Percentiles rank a stretch among this genome's conserved stretches.
Evolutionary conservation across 2,888 invertebrate species (phyloP).

Genomic region (Drosophila limbata): DNA sequence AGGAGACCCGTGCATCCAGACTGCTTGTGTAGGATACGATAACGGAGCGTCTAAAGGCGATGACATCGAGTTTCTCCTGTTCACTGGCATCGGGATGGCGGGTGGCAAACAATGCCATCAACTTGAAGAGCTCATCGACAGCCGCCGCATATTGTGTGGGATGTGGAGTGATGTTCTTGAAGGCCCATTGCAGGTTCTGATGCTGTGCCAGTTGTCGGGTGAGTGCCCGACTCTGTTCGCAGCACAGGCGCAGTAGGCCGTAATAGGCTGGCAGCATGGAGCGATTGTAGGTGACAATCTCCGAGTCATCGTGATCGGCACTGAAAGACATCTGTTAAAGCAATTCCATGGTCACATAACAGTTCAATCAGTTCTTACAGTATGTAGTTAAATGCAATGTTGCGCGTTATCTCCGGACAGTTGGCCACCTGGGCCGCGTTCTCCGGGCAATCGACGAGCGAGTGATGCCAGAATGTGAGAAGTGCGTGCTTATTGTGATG

Average conservation of each 20-base stretch:
- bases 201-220: slow-evolving; percentile 95
- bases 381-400: slow-evolving; percentile 98
- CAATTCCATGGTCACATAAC: slow-evolving; percentile 4
- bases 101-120: slow-evolving; percentile 95
- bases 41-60: slow-evolving; percentile 93
- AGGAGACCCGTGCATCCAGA: slow-evolving; percentile 95
- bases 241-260: slow-evolving; percentile 94
- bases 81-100: slow-evolving; percentile 92
- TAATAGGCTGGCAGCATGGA: slow-evolving; percentile 97
- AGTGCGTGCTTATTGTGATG: slow-evolving; percentile 98
- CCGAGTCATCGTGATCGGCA: slow-evolving; percentile 98
- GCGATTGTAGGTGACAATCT: slow-evolving; percentile 96
- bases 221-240: slow-evolving; percentile 94
- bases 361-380: slow-evolving; percentile 88
- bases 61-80: slow-evolving; percentile 93
- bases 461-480: slow-evolving; percentile 97
- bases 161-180: slow-evolving; percentile 98
- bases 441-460: slow-evolving; percentile 96
- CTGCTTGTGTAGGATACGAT: slow-evolving; percentile 95
- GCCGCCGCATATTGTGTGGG: slow-evolving; percentile 96
- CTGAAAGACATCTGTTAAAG: slow-evolving; percentile 85
- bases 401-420: slow-evolving; percentile 95
- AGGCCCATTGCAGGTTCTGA: slow-evolving; percentile 98
- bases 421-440: slow-evolving; percentile 95
- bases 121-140: slow-evolving; percentile 95